phyloP scores from a whole-genome alignment of 2,888 invertebrate genomes.

The Luperina nickerlii region DNA sequence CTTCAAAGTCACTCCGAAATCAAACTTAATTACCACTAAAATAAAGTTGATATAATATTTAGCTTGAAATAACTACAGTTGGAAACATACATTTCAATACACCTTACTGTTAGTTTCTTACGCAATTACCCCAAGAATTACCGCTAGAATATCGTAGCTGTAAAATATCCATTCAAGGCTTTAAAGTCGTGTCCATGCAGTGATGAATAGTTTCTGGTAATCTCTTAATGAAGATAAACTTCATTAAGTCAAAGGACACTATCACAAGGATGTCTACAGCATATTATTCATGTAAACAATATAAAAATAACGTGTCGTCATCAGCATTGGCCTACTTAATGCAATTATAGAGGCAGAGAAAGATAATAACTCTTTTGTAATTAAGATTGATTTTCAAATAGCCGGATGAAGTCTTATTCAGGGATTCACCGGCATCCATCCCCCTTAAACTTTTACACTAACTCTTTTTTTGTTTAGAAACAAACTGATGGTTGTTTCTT shows the following conservation, averaged over 20 bases:
- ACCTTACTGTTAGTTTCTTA: too few species aligned
- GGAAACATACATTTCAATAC: too few species aligned
- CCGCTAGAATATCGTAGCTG: too few species aligned
- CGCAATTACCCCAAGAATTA: too few species aligned
- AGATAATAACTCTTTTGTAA: constrained; percentile 34
- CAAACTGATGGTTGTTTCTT: background rate
- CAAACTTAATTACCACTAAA: too few species aligned
- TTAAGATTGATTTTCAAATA: constrained; percentile 22
- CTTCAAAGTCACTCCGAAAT: too few species aligned
- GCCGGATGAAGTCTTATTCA: background rate
- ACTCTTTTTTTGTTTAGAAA: too few species aligned
- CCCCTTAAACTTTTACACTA: too few species aligned
- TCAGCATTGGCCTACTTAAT: constrained; percentile 50
- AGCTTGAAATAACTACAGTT: too few species aligned
- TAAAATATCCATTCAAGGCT: too few species aligned
- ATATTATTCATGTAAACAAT: constrained; percentile 52
- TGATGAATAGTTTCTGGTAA: background rate
- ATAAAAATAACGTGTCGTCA: constrained; percentile 45
- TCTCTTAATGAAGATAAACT: constrained; percentile 17
- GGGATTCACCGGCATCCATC: background rate
- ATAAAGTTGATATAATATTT: too few species aligned
- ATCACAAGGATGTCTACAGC: constrained; percentile 50
- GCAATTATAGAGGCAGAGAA: constrained; percentile 24
- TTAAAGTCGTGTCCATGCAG: background rate
- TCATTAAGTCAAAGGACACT: constrained; percentile 48